phyloP scores from a whole-genome alignment of 2,888 invertebrate genomes.

The Volucella inflata region DNA sequence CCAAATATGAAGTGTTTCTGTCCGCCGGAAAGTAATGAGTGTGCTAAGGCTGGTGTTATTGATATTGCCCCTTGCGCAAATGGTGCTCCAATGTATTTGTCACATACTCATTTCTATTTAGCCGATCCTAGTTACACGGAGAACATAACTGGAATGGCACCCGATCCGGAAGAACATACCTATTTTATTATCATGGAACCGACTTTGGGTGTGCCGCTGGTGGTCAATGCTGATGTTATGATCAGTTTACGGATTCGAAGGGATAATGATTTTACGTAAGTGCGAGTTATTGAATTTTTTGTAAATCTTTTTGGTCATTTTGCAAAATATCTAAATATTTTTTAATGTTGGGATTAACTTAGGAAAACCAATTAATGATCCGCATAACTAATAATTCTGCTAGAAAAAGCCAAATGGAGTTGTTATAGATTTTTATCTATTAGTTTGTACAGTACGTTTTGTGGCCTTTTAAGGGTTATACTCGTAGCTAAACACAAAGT shows the following conservation, averaged over 20 bases:
- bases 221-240: conserved; percentile 89
- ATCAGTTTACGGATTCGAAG: conserved; percentile 87
- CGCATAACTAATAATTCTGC: too few species aligned
- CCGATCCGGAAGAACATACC: conserved; percentile 86
- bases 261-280: conserved; percentile 85
- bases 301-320: too few species aligned
- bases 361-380: too few species aligned
- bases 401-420: too few species aligned
- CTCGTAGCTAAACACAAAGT: too few species aligned
- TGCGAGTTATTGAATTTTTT: conserved; percentile 66
- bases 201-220: conserved; percentile 89
- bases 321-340: too few species aligned
- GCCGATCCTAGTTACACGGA: conserved; percentile 87
- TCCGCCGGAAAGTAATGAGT: conserved; percentile 80
- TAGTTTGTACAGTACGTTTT: too few species aligned
- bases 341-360: too few species aligned
- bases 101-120: conserved; percentile 91
- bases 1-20: conserved; percentile 89
- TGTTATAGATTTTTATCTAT: too few species aligned
- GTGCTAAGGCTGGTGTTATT: conserved; percentile 86
- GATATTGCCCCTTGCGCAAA: conserved; percentile 89
- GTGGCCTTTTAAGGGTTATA: too few species aligned
- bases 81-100: conserved; percentile 91
- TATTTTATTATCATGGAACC: conserved; percentile 90
- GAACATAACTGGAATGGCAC: conserved; percentile 87